A percentile compares a stretch with the other conserved stretches of the same genome.
These are phyloP conservation scores for Gari tellinella DNA, from an alignment of 2,888 invertebrate genomes.

Conservation along the genomic window DNA sequence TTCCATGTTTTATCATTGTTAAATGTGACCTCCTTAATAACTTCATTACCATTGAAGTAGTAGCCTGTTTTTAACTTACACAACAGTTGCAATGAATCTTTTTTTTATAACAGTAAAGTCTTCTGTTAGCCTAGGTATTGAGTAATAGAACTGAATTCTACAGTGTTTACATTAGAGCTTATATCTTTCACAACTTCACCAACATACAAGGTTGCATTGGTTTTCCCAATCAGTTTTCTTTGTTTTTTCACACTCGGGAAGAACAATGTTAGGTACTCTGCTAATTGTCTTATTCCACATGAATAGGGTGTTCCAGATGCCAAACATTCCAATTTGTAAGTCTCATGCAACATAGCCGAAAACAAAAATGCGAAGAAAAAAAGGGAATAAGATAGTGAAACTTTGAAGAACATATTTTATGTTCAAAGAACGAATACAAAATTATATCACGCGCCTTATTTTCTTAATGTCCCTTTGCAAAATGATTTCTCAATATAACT, in stretches of 20 bases:
- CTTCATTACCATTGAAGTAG: constrained; percentile 14
- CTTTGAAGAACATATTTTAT: no score
- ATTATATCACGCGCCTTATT: no score
- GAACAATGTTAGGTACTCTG: background rate
- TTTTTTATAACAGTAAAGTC: no score
- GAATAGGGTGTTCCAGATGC: background rate
- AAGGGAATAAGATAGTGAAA: no score
- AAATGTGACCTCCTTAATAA: constrained; percentile 13
- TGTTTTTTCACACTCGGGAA: background rate
- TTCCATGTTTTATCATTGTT: constrained; percentile 3
- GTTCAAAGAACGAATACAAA: no score
- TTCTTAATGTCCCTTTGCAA: no score
- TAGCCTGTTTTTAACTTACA: constrained; percentile 6
- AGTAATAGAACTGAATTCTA: no score
- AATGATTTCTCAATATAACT: no score
- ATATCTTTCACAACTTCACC: background rate
- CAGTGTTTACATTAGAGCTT: no score
- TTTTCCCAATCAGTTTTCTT: background rate
- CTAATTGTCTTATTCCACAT: background rate
- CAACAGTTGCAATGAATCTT: background rate
- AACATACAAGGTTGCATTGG: background rate
- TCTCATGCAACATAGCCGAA: constrained; percentile 6
- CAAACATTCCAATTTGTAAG: constrained; percentile 1
- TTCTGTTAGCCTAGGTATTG: no score
- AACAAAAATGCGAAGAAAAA: no score